These are phyloP conservation scores for Falco peregrinus DNA, from an alignment of 2,797 vertebrate species.

Conservation along the genomic window DNA sequence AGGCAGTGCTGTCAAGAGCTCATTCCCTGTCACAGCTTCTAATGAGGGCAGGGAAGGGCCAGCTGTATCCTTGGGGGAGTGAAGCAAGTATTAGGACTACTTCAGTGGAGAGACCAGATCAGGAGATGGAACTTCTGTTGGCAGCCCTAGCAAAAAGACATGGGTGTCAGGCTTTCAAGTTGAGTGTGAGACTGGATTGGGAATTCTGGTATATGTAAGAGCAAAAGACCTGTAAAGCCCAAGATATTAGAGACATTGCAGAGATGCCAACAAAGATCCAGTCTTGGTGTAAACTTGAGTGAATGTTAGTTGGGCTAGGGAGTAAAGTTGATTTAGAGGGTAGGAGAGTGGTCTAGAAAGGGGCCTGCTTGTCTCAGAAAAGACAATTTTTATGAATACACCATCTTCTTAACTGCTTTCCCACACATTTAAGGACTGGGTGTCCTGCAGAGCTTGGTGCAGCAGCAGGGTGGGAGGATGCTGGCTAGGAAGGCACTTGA, in stretches of 20 bases:
- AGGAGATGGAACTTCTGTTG: background rate
- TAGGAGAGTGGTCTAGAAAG: background rate
- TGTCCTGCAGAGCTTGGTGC: constrained; percentile 1
- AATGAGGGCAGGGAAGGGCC: background rate
- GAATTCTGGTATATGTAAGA: background rate
- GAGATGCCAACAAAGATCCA: background rate
- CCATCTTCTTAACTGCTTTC: background rate
- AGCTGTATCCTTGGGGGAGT: background rate
- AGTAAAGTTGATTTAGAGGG: background rate
- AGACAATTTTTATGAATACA: background rate
- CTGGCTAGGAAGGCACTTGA: background rate
- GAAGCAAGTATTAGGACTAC: background rate
- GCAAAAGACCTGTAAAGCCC: background rate
- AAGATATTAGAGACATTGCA: background rate
- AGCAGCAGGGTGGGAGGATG: constrained; percentile 3
- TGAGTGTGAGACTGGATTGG: background rate
- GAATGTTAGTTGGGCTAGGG: background rate
- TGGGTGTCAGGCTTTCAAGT: background rate
- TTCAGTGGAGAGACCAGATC: background rate
- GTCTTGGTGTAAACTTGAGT: constrained; percentile 4
- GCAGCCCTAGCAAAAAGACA: background rate
- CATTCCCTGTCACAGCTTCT: background rate
- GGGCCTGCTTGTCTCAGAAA: background rate
- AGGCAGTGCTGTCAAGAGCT: background rate
- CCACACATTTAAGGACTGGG: background rate